These are phyloP conservation scores for Rhea americana DNA, from an alignment of 2,113 vertebrate species.

Conservation along the genomic window DNA sequence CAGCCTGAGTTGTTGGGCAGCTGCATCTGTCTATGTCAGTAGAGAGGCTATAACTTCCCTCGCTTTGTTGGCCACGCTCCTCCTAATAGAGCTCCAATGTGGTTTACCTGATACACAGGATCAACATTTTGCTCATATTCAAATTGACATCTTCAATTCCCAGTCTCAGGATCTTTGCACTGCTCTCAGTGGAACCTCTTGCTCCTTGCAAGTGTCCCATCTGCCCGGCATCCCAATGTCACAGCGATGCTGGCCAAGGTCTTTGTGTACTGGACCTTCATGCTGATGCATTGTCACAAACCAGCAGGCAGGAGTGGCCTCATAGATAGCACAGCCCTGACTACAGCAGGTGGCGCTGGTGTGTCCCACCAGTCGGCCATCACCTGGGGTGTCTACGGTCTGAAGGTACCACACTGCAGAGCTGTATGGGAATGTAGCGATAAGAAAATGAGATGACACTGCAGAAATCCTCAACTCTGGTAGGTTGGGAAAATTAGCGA, in stretches of 20 bases:
- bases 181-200: background rate
- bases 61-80: background rate
- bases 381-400: too few relatives aligned
- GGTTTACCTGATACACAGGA: background rate
- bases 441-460: too few relatives aligned
- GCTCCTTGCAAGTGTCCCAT: background rate
- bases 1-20: background rate
- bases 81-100: background rate
- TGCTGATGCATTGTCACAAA: too few relatives aligned
- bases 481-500: too few relatives aligned
- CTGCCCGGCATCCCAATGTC: fast-evolving
- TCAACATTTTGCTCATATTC: background rate
- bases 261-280: fast-evolving
- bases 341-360: too few relatives aligned
- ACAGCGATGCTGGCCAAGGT: background rate
- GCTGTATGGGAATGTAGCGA: too few relatives aligned
- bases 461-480: too few relatives aligned
- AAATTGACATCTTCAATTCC: background rate
- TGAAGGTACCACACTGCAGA: too few relatives aligned
- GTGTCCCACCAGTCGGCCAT: too few relatives aligned
- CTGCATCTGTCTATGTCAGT: background rate
- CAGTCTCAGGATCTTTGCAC: background rate
- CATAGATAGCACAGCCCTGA: too few relatives aligned
- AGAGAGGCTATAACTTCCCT: background rate
- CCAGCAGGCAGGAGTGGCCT: too few relatives aligned